A percentile compares a stretch with the other conserved stretches of the same genome.
Evolutionary conservation across 2,113 vertebrate genomes (phyloP).

Genomic region (Prunella himalayana): DNA sequence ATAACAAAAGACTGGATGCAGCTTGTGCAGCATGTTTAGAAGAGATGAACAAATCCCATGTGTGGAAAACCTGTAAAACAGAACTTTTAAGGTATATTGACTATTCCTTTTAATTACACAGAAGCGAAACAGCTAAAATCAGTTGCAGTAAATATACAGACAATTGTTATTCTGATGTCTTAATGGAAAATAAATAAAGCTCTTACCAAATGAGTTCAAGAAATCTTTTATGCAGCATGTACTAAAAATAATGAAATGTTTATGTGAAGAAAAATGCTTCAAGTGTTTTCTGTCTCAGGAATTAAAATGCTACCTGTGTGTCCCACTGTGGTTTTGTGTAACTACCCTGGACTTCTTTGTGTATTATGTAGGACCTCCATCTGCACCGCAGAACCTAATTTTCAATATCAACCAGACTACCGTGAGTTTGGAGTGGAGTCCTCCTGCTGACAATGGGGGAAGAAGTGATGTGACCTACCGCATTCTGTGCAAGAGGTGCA

Average conservation of each 20-base stretch:
- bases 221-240: constrained; percentile 53
- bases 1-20: constrained; percentile 64
- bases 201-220: constrained; percentile 56
- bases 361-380: constrained; percentile 87
- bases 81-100: constrained; percentile 36
- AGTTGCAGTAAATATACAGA: constrained; percentile 59
- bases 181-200: constrained; percentile 71
- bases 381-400: constrained; percentile 97
- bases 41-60: not conserved
- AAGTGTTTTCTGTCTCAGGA: constrained; percentile 24
- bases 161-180: constrained; percentile 60
- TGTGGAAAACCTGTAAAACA: not conserved
- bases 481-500: constrained; percentile 90
- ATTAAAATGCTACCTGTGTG: constrained; percentile 21
- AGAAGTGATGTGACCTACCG: constrained; percentile 95
- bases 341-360: constrained; percentile 45
- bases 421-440: constrained; percentile 94
- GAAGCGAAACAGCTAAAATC: constrained; percentile 44
- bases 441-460: constrained; percentile 91
- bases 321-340: not conserved
- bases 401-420: constrained; percentile 99
- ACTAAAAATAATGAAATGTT: constrained; percentile 61
- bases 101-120: constrained; percentile 61
- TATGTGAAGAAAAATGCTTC: constrained; percentile 51
- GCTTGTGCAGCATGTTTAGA: not conserved